A percentile compares a stretch with the other conserved stretches of the same genome.
phyloP scores from a whole-genome alignment of 1,140 invertebrate genomes.

The Drosophila kikkawai region DNA sequence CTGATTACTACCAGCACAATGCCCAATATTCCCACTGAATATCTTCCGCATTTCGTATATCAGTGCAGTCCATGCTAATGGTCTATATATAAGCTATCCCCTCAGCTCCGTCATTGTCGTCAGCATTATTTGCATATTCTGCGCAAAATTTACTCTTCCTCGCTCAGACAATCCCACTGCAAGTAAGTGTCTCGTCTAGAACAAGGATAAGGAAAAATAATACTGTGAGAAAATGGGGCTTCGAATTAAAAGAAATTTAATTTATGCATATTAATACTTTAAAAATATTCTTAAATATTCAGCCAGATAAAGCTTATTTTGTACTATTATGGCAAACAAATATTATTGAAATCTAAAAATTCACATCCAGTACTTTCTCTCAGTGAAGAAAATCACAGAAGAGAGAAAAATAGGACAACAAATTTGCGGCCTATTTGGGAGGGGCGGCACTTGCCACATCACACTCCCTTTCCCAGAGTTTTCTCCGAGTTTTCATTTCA shows the following conservation, averaged over 20 bases:
- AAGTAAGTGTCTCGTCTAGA: constrained; percentile 48
- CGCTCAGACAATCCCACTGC: constrained; percentile 59
- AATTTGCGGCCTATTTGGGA: constrained; percentile 58
- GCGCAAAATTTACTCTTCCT: constrained; percentile 71
- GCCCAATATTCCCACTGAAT: constrained; percentile 54
- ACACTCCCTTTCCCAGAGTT: constrained; percentile 30
- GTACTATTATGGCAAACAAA: too few relatives aligned
- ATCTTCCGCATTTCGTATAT: constrained; percentile 53
- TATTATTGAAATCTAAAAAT: too few relatives aligned
- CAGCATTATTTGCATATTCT: constrained; percentile 82
- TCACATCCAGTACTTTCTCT: background rate
- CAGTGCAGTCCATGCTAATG: constrained; percentile 73
- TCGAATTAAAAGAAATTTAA: background rate
- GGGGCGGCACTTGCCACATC: constrained; percentile 28
- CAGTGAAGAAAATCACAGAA: constrained; percentile 1
- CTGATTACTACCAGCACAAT: constrained; percentile 67
- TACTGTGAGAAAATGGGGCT: background rate
- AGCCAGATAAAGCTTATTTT: background rate
- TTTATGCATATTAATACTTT: background rate
- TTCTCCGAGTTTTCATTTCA: constrained; percentile 27
- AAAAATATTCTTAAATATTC: background rate
- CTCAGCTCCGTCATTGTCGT: constrained; percentile 69
- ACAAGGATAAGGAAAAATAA: constrained; percentile 24
- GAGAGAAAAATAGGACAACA: constrained; percentile 45
- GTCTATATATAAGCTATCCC: constrained; percentile 27